These are phyloP conservation scores for Caenorhabditis sp. DNA, from an alignment of 2,888 invertebrate genomes.

Conservation along the genomic window DNA sequence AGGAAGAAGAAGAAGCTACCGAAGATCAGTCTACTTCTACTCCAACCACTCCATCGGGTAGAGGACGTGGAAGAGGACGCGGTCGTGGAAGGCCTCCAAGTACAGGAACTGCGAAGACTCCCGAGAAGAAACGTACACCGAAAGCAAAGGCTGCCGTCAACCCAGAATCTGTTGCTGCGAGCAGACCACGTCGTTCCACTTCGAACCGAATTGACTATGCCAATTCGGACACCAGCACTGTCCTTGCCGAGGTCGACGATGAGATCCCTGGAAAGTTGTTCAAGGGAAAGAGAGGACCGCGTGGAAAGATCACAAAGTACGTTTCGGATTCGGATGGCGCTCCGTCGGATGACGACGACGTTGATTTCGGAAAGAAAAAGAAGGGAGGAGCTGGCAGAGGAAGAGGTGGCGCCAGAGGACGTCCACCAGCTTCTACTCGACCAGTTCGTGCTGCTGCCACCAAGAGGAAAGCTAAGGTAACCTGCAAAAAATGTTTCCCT, in stretches of 20 bases:
- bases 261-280: conserved; percentile 81
- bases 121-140: conserved; percentile 50
- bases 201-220: conserved; percentile 80
- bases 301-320: conserved; percentile 46
- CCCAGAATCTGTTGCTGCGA: conserved; percentile 73
- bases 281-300: conserved; percentile 63
- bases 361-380: conserved; percentile 71
- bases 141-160: conserved; percentile 52
- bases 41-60: conserved; percentile 47
- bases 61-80: conserved; percentile 70
- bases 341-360: conserved; percentile 71
- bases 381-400: conserved; percentile 50
- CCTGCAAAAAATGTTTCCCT: not conserved
- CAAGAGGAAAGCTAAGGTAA: conserved; percentile 61
- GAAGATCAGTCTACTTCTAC: conserved; percentile 42
- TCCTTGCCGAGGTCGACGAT: conserved; percentile 79
- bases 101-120: conserved; percentile 33
- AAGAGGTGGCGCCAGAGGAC: conserved; percentile 58
- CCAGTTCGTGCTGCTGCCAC: conserved; percentile 64
- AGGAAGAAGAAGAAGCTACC: conserved; percentile 28
- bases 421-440: conserved; percentile 22
- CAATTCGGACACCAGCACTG: conserved; percentile 80
- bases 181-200: conserved; percentile 81
- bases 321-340: conserved; percentile 62
- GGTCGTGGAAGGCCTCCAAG: conserved; percentile 72